Evolutionary conservation across 2,888 invertebrate genomes (phyloP).

Genomic region (Eurytoma adleriae): DNA sequence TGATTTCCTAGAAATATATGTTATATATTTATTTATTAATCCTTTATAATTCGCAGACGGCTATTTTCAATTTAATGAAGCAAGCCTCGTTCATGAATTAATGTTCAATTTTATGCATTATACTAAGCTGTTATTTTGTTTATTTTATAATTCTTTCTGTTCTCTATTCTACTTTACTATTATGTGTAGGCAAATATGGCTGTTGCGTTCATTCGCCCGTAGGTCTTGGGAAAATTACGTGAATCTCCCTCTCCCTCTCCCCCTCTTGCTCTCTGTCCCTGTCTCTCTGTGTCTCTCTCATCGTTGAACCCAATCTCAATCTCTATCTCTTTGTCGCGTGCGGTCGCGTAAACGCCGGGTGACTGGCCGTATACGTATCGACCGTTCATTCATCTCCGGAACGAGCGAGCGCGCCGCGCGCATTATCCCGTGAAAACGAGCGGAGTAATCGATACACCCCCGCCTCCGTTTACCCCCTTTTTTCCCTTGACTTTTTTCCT

Average conservation of each 20-base stretch:
- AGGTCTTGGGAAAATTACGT: too few relatives aligned
- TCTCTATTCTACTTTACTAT: too few relatives aligned
- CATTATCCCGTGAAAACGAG: constrained; percentile 51
- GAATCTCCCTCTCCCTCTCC: constrained; percentile 3
- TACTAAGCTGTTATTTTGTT: too few relatives aligned
- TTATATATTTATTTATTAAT: too few relatives aligned
- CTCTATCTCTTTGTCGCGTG: neutral
- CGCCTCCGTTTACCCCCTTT: neutral
- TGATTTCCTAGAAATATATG: too few relatives aligned
- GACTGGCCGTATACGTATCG: neutral
- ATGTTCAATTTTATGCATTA: too few relatives aligned
- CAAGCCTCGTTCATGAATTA: too few relatives aligned
- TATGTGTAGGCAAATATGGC: neutral
- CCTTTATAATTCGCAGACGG: too few relatives aligned
- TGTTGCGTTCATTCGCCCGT: constrained; percentile 4
- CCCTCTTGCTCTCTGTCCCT: constrained; percentile 10
- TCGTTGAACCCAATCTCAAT: too few relatives aligned
- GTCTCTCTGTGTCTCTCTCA: constrained; percentile 1
- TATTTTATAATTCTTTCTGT: too few relatives aligned
- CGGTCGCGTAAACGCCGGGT: neutral
- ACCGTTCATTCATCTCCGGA: constrained; percentile 57
- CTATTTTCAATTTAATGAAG: too few relatives aligned
- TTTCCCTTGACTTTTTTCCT: constrained; percentile 45
- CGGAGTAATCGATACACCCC: constrained; percentile 44
- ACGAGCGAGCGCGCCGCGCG: constrained; percentile 35